Base-by-base conservation (phyloP, 2,113 vertebrate genomes). In the Gopherus evgoodei region DNA sequence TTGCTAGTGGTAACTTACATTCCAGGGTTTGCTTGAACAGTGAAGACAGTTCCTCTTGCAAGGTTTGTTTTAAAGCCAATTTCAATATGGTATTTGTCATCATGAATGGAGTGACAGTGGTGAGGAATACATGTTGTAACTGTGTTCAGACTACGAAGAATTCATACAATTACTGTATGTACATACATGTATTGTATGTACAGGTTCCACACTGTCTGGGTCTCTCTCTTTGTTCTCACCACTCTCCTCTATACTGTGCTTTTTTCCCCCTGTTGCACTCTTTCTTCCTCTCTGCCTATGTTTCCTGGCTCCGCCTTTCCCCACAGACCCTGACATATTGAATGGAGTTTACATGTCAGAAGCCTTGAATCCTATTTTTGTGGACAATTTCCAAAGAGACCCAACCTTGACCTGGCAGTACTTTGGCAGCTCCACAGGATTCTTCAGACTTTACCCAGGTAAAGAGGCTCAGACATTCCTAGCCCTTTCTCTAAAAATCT, bases 381-480 rank as follows among this genome's bases (percentile, higher is more conserved):
- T 99, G 81, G 98, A 99, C 57, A 99, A 99, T 97, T 99, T 99
- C 57, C 98, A 98, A 96, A 98, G 98, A 96, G 99, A 99, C 92
- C 99, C 99, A 2, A 99, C 99, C 0, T 97, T 99, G 88, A 99
- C 99, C 50, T 99, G 99, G 99, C 99, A 99, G 90, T 99, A 99
- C 96, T 99, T 99, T 57, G 99, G 99, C 96, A 99, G 99, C 38
- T 98, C 99, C n/a, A 98, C 99, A 0, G 99, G 99, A 59, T 99
- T 99, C 98, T 99, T 99, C 97, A 98, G 99, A 89, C 98, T 99
- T n/a, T 99, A 99, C 84, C 99, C 99, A 93, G 99, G 99, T 99
- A 97, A 90, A 52, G 52, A 5, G 16, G 4, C 0, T n/a, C 50
- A 59, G 14, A 6, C 3, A 0, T 1, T 8, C 24, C 79, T 53